phyloP scores from a whole-genome alignment of 2,888 invertebrate genomes.

The Hypena proboscidalis region DNA sequence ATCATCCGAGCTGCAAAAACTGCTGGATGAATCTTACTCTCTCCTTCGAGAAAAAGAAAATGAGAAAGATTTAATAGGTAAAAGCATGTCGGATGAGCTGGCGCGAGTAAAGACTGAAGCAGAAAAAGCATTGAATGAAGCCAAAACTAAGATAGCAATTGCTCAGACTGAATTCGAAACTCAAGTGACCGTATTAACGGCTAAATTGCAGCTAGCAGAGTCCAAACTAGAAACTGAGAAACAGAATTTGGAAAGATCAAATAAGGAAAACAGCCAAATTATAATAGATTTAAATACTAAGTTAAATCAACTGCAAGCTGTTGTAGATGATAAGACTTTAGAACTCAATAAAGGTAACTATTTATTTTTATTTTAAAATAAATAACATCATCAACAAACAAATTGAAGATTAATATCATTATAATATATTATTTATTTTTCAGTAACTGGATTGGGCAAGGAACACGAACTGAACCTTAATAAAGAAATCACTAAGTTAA shows the following conservation, averaged over 20 bases:
- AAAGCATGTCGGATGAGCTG: slow-evolving; percentile 80
- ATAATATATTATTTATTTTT: slow-evolving; percentile 36
- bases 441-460: slow-evolving; percentile 75
- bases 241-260: slow-evolving; percentile 75
- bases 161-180: slow-evolving; percentile 86
- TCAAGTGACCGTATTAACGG: slow-evolving; percentile 82
- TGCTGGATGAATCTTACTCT: slow-evolving; percentile 81
- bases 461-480: slow-evolving; percentile 80
- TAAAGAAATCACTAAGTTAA: slow-evolving; percentile 81
- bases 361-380: not conserved
- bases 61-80: slow-evolving; percentile 80
- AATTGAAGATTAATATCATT: not conserved
- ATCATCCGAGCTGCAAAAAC: slow-evolving; percentile 79
- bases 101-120: slow-evolving; percentile 77
- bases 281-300: slow-evolving; percentile 78
- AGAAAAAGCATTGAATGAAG: slow-evolving; percentile 79
- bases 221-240: slow-evolving; percentile 79
- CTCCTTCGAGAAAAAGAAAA: slow-evolving; percentile 80
- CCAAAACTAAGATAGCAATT: slow-evolving; percentile 88
- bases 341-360: slow-evolving; percentile 81
- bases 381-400: not conserved
- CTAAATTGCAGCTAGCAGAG: slow-evolving; percentile 81
- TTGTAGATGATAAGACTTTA: slow-evolving; percentile 80
- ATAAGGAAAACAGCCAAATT: slow-evolving; percentile 78
- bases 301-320: slow-evolving; percentile 76